Evolutionary conservation across 1,140 invertebrate genomes (phyloP).

Genomic region (Hermetia illucens): DNA sequence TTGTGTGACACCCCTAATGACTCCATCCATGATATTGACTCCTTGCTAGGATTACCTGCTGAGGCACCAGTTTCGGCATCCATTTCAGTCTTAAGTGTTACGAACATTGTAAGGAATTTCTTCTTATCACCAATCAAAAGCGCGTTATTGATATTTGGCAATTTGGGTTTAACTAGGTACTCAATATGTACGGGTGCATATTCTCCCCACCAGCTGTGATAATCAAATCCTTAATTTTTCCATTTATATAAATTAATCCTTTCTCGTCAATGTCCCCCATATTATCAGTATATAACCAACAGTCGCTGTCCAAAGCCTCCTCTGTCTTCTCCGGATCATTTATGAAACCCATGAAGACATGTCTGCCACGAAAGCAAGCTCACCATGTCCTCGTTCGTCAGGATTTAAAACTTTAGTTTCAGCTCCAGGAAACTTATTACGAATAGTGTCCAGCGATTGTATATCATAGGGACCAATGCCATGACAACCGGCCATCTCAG

Average conservation of each 20-base stretch:
- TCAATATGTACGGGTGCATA: slow-evolving; percentile 70
- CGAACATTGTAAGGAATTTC: slow-evolving; percentile 65
- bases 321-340: slow-evolving; percentile 54
- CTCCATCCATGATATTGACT: slow-evolving; percentile 49
- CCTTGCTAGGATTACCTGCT: slow-evolving; percentile 43
- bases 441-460: slow-evolving; percentile 39
- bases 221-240: slow-evolving; percentile 66
- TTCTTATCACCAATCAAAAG: slow-evolving; percentile 69
- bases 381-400: slow-evolving; percentile 53
- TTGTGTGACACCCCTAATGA: slow-evolving; percentile 8
- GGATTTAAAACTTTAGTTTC: slow-evolving; percentile 48
- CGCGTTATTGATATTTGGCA: slow-evolving; percentile 60
- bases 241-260: slow-evolving; percentile 62
- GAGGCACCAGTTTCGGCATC: slow-evolving; percentile 48
- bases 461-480: slow-evolving; percentile 31
- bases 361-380: slow-evolving; percentile 58
- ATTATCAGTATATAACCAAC: slow-evolving; percentile 68
- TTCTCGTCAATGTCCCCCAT: slow-evolving; percentile 55
- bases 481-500: slow-evolving; percentile 60
- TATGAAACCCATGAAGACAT: slow-evolving; percentile 78
- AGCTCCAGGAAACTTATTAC: slow-evolving; percentile 42
- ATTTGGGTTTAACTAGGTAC: slow-evolving; percentile 52
- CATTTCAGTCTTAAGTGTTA: slow-evolving; percentile 65
- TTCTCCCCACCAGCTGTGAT: slow-evolving; percentile 87
- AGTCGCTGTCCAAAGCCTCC: slow-evolving; percentile 52